phyloP scores from a whole-genome alignment of 2,888 invertebrate genomes.

The Escarpia spicata region DNA sequence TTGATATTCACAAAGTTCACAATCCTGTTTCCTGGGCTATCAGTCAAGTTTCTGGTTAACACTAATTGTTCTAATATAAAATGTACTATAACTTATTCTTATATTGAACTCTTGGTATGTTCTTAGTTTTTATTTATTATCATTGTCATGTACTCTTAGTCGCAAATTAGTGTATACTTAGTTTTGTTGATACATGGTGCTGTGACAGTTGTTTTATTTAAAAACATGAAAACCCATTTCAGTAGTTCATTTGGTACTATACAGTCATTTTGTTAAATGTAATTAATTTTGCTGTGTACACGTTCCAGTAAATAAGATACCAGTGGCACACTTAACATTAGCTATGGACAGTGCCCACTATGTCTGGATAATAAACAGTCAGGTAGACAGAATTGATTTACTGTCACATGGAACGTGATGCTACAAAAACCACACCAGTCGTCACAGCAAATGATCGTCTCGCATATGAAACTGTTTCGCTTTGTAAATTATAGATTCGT shows the following conservation, averaged over 20 bases:
- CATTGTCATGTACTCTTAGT: no score
- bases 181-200: background rate
- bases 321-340: background rate
- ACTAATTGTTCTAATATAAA: background rate
- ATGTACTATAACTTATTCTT: background rate
- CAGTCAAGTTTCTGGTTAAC: background rate
- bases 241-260: background rate
- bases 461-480: slow-evolving; percentile 2
- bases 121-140: no score
- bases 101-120: no score
- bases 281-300: background rate
- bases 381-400: slow-evolving; percentile 16
- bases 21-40: background rate
- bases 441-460: slow-evolving; percentile 16
- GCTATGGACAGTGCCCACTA: background rate
- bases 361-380: background rate
- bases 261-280: background rate
- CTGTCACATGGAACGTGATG: background rate
- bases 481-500: slow-evolving; percentile 13
- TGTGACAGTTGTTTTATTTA: background rate
- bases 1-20: background rate
- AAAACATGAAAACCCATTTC: background rate
- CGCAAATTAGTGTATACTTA: background rate
- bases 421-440: slow-evolving; percentile 13
- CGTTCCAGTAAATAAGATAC: background rate